Evolutionary conservation across 2,113 vertebrate species (phyloP).

Genomic region (Crotalus helleri): DNA sequence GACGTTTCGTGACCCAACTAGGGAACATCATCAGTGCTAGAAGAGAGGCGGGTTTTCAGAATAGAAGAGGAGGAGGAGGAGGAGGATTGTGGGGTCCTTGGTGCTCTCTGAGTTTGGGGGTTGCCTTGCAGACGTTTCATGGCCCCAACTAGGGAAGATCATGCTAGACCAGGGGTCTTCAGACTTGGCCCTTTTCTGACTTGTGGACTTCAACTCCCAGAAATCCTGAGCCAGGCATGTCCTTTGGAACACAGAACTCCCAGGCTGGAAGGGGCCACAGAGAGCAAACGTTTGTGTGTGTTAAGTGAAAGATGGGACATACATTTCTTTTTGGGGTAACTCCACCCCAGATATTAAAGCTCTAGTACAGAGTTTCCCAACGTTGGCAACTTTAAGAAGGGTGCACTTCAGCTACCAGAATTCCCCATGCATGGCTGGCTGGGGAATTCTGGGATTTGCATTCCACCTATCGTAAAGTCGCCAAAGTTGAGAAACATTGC

Average conservation of each 20-base stretch:
- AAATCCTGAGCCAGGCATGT: too few species aligned
- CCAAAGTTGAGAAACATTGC: background rate
- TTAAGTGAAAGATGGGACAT: background rate
- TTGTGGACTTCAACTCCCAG: too few species aligned
- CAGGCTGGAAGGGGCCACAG: background rate
- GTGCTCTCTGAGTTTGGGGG: too few species aligned
- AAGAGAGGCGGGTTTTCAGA: background rate
- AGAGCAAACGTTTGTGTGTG: background rate
- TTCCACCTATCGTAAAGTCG: background rate
- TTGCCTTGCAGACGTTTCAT: background rate
- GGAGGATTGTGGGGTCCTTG: too few species aligned
- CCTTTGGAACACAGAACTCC: background rate
- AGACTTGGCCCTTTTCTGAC: too few species aligned
- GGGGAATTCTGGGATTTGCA: background rate
- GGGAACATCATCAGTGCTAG: background rate
- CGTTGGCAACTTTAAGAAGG: background rate
- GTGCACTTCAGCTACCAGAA: background rate
- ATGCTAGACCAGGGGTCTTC: too few species aligned
- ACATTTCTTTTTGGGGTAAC: background rate
- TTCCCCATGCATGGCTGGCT: background rate
- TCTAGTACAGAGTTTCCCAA: background rate
- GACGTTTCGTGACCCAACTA: background rate
- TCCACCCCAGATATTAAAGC: background rate
- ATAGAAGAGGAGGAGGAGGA: too few species aligned
- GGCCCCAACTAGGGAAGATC: background rate